phyloP scores from a whole-genome alignment of 92 coral and sea anemone genomes.

The Actinernus sp. region DNA sequence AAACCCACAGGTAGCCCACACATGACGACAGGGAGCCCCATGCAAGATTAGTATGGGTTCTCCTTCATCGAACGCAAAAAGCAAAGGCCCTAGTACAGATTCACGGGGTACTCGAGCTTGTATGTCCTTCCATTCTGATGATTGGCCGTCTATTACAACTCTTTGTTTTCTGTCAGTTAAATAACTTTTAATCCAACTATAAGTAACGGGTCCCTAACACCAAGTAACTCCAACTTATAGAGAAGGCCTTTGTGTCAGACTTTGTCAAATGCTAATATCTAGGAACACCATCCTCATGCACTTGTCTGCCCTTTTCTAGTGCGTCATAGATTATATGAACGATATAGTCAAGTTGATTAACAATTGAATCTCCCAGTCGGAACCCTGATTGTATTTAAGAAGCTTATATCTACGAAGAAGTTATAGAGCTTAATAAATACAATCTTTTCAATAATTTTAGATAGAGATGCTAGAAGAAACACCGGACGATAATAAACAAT shows the following conservation, averaged over 20 bases:
- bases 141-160: conserved; percentile 59
- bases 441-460: no score
- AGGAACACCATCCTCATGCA: conserved; percentile 64
- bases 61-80: no score
- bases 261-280: conserved; percentile 65
- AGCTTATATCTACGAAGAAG: conserved; percentile 38
- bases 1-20: no score
- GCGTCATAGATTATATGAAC: conserved; percentile 62
- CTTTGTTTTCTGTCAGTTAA: conserved; percentile 38
- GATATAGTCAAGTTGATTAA: conserved; percentile 43
- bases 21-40: no score
- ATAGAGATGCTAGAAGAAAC: no score
- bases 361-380: conserved; percentile 64
- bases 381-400: conserved; percentile 61
- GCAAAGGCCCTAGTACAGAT: conserved; percentile 38
- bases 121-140: conserved; percentile 31
- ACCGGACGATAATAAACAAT: no score
- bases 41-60: no score
- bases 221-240: conserved; percentile 35
- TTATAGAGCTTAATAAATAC: no score
- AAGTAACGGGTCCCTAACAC: conserved; percentile 33
- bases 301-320: conserved; percentile 60
- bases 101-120: conserved; percentile 33
- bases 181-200: conserved; percentile 60
- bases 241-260: conserved; percentile 62